A percentile compares a stretch with the other conserved stretches of the same genome.
These are phyloP conservation scores for Neodiprion fabricii DNA, from an alignment of 1,140 invertebrate species.

Conservation along the genomic window DNA sequence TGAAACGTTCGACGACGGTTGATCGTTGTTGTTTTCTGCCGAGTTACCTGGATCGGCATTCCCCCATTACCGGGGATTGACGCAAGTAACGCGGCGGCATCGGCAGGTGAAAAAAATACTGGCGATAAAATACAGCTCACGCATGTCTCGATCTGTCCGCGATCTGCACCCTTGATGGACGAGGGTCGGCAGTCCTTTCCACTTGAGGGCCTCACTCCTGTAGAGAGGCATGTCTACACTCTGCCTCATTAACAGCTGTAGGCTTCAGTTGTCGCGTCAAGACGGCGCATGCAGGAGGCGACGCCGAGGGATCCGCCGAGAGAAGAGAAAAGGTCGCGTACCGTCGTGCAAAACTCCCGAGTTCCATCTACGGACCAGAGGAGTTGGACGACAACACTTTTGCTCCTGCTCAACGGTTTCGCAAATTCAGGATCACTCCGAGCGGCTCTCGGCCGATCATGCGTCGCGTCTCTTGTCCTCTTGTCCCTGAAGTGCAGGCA, in stretches of 20 bases:
- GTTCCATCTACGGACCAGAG: too few relatives aligned
- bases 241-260: conserved; percentile 2
- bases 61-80: neutral
- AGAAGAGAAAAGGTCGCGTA: conserved; percentile 29
- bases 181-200: conserved; percentile 1
- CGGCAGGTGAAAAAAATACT: neutral
- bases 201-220: neutral
- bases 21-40: neutral
- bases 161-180: conserved; percentile 4
- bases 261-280: neutral
- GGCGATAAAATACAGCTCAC: neutral
- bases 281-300: conserved; percentile 28
- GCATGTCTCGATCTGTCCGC: conserved; percentile 3
- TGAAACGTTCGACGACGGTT: too few relatives aligned
- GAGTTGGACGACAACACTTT: too few relatives aligned
- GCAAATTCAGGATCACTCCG: neutral
- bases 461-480: too few relatives aligned
- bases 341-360: neutral
- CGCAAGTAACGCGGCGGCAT: neutral
- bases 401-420: too few relatives aligned
- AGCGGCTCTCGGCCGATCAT: conserved; percentile 1
- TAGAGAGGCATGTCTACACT: neutral
- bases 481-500: too few relatives aligned
- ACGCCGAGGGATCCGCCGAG: conserved; percentile 26
- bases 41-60: neutral